These are phyloP conservation scores for Petrosia ficiformis DNA, from an alignment of 37 sponge, comb jelly and placozoan genomes.

Conservation along the genomic window DNA sequence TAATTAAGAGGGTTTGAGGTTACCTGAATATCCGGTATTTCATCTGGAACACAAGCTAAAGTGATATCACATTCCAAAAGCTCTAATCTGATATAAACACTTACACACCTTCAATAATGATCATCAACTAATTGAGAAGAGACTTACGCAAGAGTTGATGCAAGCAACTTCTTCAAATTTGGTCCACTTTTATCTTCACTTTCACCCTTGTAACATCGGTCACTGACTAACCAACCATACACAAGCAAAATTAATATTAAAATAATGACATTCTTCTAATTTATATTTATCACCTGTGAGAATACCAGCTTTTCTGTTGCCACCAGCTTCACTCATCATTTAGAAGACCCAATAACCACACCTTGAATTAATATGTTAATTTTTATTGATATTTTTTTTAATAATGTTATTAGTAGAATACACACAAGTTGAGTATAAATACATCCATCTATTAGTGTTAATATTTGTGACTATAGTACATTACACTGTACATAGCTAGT, in stretches of 20 bases:
- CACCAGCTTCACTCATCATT: neutral
- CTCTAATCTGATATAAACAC: neutral
- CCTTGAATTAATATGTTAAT: too few relatives aligned
- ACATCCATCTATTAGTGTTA: too few relatives aligned
- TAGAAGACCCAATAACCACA: too few relatives aligned
- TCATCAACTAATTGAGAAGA: neutral
- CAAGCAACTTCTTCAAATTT: slow-evolving; percentile 24
- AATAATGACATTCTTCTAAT: too few relatives aligned
- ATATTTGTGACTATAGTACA: too few relatives aligned
- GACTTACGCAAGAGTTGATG: neutral
- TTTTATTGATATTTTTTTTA: too few relatives aligned
- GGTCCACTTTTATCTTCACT: slow-evolving; percentile 87
- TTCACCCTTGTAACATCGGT: slow-evolving; percentile 69
- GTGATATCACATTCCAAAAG: neutral
- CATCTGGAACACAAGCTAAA: slow-evolving; percentile 58
- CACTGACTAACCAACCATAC: slow-evolving; percentile 86
- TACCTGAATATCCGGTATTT: slow-evolving; percentile 35
- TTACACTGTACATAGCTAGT: too few relatives aligned
- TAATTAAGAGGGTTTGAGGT: too few relatives aligned
- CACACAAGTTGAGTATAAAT: too few relatives aligned
- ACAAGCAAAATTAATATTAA: too few relatives aligned
- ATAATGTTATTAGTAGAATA: too few relatives aligned
- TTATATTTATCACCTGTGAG: too few relatives aligned
- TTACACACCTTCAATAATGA: neutral
- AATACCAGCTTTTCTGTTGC: neutral